Conservation (phyloP, 2,888 invertebrate species). For the Adelphocoris suturalis region DNA sequence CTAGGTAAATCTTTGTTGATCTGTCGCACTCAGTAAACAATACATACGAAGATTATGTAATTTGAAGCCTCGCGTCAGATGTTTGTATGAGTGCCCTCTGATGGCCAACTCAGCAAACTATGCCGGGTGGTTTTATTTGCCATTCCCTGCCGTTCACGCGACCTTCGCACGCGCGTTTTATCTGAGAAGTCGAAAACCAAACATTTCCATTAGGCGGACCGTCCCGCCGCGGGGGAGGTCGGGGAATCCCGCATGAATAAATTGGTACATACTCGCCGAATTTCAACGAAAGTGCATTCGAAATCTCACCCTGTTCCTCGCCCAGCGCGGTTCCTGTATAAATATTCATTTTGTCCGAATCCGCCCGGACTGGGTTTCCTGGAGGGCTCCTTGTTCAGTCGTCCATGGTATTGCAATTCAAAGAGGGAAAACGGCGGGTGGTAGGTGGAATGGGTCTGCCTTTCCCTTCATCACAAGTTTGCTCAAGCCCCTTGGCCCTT, state of each 20-base stretch:
- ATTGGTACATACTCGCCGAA: not conserved
- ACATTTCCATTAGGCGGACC: not conserved
- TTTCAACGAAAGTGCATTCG: not conserved
- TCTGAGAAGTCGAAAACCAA: not conserved
- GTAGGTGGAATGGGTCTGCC: not conserved
- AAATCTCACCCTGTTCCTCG: not conserved
- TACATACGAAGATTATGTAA: too few species aligned
- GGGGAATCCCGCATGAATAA: not conserved
- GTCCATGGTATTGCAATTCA: conserved; percentile 35
- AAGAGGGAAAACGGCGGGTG: conserved; percentile 7
- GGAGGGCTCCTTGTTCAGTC: conserved; percentile 32
- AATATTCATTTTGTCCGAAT: conserved; percentile 7
- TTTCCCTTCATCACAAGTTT: conserved; percentile 32
- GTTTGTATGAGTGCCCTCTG: too few species aligned
- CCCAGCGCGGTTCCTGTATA: not conserved
- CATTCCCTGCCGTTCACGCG: not conserved
- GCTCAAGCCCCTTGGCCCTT: conserved; percentile 7
- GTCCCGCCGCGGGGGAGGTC: not conserved
- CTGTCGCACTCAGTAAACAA: too few species aligned
- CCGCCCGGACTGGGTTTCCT: conserved; percentile 5
- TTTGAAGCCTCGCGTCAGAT: too few species aligned
- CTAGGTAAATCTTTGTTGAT: too few species aligned
- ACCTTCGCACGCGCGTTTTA: not conserved
- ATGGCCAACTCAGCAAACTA: too few species aligned
- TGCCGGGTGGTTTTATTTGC: too few species aligned